Evolutionary conservation across 2,113 vertebrate genomes (phyloP).

Genomic region (Ictalurus punctatus): DNA sequence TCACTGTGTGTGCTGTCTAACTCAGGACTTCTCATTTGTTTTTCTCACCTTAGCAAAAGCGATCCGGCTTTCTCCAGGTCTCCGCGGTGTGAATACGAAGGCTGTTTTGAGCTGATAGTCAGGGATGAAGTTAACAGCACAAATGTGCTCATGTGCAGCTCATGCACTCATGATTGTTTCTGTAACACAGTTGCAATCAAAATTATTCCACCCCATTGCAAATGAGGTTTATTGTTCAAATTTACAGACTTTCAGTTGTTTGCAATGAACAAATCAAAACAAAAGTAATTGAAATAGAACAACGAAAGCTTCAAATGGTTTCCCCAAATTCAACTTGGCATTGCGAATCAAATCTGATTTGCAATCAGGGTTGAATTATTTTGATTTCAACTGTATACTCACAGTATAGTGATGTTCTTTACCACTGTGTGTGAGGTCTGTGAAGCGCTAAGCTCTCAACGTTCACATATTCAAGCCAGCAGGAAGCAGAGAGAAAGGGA

Average conservation of each 20-base stretch:
- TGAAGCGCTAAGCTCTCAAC: background rate
- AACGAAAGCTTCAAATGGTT: too few relatives aligned
- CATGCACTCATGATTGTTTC: background rate
- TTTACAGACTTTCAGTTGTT: too few relatives aligned
- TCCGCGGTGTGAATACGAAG: background rate
- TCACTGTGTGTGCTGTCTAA: background rate
- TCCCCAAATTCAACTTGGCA: too few relatives aligned
- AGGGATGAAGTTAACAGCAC: conserved; percentile 20
- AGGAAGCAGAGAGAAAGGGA: background rate
- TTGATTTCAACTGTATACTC: too few relatives aligned
- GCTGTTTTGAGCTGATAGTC: conserved; percentile 27
- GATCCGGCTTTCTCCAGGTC: background rate
- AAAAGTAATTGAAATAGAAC: too few relatives aligned
- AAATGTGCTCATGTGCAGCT: background rate
- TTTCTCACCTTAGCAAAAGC: background rate
- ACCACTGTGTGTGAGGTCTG: background rate
- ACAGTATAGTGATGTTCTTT: background rate
- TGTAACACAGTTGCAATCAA: background rate
- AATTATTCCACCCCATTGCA: too few relatives aligned
- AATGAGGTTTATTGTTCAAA: too few relatives aligned
- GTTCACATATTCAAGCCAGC: background rate
- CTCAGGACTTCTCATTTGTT: background rate
- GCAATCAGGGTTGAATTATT: too few relatives aligned
- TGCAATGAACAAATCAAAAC: too few relatives aligned
- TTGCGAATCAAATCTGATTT: too few relatives aligned